Evolutionary conservation across 2,888 invertebrate species (phyloP), one percentile per base, ranked within the genome.

Genomic region (Hesperia comma): DNA sequence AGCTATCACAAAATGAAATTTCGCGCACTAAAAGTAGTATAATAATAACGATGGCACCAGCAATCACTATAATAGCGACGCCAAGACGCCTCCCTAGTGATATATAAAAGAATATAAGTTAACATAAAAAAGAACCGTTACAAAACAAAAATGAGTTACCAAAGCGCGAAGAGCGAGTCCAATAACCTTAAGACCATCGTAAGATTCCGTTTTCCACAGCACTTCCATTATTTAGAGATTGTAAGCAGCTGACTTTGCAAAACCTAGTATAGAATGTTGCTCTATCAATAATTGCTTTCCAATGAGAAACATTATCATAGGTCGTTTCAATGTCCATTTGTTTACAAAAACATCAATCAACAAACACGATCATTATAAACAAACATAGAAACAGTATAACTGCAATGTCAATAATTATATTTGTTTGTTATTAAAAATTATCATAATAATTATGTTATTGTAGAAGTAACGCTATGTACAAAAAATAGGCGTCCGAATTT

Each of bases 81-180:
- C 5, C 26, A 5, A 26, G 26, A 26, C 26, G 26, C 3, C 5
- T 4, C 26, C 26, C 26, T 49, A 51, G 46, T 19, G 40, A 21
- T 12, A 21, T 57, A 66, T 51, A 69, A 71, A 66, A 67, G 71
- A 63, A 63, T 57, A 57, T 51, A 56, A 63, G 57, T 14, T 55
- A 53, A 55, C 66, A 70, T 70, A 71, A 70, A 68, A 69, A 67
- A 67, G 62, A 53, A 69, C 64, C 68, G 66, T 60, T 58, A 54
- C 43, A 26, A 62, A 12, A 40, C 37, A 37, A 61, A 57, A 63
- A 51, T 70, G 68, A 68, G 68, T 78, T 77, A 86, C 84, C 80
- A 83, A 69, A 68, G 79, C 74, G 68, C 77, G 75, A 32, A 85
- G 67, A 51, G 77, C 77, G 33, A 80, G 73, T 76, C 83, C 79